Base-by-base conservation (phyloP, 1,140 invertebrate species). In the Daktulosphaira vitifoliae region DNA sequence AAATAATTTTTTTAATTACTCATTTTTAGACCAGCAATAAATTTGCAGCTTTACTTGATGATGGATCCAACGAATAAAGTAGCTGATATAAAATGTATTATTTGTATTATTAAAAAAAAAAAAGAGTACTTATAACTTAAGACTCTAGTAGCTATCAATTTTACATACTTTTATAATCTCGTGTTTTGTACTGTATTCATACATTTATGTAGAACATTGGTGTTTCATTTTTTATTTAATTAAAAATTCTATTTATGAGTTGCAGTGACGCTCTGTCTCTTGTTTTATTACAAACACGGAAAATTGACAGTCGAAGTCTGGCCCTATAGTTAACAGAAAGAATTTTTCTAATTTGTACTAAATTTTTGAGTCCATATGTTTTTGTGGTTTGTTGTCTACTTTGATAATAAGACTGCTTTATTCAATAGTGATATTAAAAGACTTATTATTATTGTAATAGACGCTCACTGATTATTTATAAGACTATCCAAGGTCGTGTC, bases 1-100 rank as follows among this genome's bases (percentile, higher is more conserved):
- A 33, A 6, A 6, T 33, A 33, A 33, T 33, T 33, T 33, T 6
- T 33, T 33, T 33, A 33, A 33, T 33, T 33, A 6, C 23, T 23
- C 22, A 25, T 11, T 44, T 59, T 25, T 44, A 59, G 54, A 59
- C 37, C 16, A 59, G 22, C 18, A 59, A 59, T 18, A 59, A 59
- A 59, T 59, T 59, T 59, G 54, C 54, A 16, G 54, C 54, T 26
- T 38, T 33, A 6, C 29, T 59, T 26, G 54, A 59, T 44, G 54
- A 59, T 20, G 54, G 54, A 16, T 44, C 54, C 39, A 59, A 59
- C 15, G 54, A 59, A 59, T 59, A 59, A 20, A 44, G 15, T 38
- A 52, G 8, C 7, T 8, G 20, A 13, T 9, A 39, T 38, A 6
- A 37, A 22, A 23, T 42, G 38, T 18, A 7, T 26, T 46, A 16